Evolutionary conservation across 2,888 invertebrate genomes (phyloP), one percentile per base, ranked within the genome.

Genomic region (Eretmocerus hayati): DNA sequence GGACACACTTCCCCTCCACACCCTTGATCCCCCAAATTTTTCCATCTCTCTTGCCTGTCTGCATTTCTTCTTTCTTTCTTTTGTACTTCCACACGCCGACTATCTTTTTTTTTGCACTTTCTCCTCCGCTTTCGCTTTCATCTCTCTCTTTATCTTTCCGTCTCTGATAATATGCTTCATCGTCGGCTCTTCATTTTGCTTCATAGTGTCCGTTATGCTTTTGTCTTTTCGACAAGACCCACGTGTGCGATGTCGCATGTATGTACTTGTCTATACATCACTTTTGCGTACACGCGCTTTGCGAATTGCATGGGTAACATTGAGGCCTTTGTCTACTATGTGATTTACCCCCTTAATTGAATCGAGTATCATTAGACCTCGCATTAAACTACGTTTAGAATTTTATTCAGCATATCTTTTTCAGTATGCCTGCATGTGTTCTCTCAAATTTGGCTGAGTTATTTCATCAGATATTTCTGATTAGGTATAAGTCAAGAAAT

Each of bases 361-460:
- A 49, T 49, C 49, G 49, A 49, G 49, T 49, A 37, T 49, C 49
- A 49, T 49, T 49, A 49, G 45, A 45, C 49, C 35, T 45, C 45
- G 44, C 45, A 44, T 5, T 11, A 16, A 33, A 30, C 39, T 43
- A 48, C 43, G 39, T 48, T 48, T 44, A 40, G 38, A 44, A 37
- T 40, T 32, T 16, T 26, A 33, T n/a, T 19, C 33, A 26, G 8
- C 39, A 21, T 16, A 18, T n/a, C n/a, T n/a, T n/a, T n/a, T n/a
- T n/a, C n/a, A n/a, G n/a, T n/a, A n/a, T n/a, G n/a, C n/a, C n/a
- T n/a, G n/a, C n/a, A n/a, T n/a, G n/a, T n/a, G n/a, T n/a, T n/a
- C n/a, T n/a, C n/a, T n/a, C n/a, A n/a, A n/a, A n/a, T n/a, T n/a
- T n/a, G n/a, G n/a, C n/a, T n/a, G n/a, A n/a, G n/a, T n/a, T n/a